Conservation (phyloP, 1,140 invertebrate species). For the Helicoverpa zea region DNA sequence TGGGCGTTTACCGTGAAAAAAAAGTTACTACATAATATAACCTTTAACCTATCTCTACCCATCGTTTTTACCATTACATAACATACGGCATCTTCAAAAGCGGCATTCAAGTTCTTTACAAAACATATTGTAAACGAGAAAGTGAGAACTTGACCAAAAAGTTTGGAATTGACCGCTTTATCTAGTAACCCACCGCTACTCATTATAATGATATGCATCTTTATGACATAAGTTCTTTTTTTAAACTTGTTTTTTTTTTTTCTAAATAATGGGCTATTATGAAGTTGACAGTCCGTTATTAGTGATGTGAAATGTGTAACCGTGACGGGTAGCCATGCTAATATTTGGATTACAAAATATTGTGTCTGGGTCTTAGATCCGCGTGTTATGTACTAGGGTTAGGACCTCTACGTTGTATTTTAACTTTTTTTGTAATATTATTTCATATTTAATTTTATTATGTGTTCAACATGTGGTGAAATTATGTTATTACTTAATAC, state of each 20-base stretch:
- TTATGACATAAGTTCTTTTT: neutral
- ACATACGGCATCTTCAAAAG: neutral
- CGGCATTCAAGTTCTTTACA: no score
- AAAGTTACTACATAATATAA: no score
- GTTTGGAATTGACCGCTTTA: constrained; percentile 26
- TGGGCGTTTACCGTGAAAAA: no score
- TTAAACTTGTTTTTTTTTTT: constrained; percentile 11
- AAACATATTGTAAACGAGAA: constrained; percentile 4
- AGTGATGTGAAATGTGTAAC: neutral
- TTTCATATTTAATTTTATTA: no score
- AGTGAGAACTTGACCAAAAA: constrained; percentile 40
- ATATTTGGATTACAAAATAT: constrained; percentile 13
- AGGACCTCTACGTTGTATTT: no score
- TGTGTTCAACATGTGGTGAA: no score
- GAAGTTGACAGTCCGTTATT: constrained; percentile 7
- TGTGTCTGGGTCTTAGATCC: neutral
- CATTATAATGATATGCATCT: constrained; percentile 28
- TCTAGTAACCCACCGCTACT: neutral
- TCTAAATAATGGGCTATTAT: constrained; percentile 5
- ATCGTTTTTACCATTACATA: no score
- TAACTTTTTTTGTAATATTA: no score
- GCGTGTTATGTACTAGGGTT: no score
- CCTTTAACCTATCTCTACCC: no score
- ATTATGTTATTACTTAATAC: no score
- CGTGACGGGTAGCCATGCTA: neutral